Percentiles rank a stretch among this genome's conserved stretches.
Evolutionary conservation across 2,888 invertebrate species (phyloP).

Genomic region (Pomacea canaliculata): DNA sequence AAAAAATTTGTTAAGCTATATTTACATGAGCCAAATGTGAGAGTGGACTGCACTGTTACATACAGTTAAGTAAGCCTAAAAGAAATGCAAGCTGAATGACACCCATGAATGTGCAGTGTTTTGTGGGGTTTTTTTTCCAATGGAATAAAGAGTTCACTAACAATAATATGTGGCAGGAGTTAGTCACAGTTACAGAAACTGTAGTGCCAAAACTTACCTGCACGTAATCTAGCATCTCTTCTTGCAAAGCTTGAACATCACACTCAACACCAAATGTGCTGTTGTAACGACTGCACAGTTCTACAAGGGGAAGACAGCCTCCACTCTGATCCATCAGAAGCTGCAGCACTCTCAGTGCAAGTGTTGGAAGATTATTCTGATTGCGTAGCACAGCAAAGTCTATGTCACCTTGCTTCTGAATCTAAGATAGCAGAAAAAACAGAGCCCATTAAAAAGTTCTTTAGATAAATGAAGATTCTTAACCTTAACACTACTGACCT

Average conservation of each 20-base stretch:
- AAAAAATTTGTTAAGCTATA: no score
- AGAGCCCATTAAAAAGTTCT: not conserved
- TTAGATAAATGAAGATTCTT: not conserved
- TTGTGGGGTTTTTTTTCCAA: no score
- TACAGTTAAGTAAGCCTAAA: no score
- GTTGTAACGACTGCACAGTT: conserved; percentile 57
- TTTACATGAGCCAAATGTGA: no score
- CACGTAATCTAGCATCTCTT: conserved; percentile 58
- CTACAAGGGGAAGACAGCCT: conserved; percentile 64
- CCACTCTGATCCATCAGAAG: conserved; percentile 76
- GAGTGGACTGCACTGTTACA: no score
- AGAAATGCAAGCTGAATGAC: no score
- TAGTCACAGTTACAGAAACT: no score
- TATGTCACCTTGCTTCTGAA: conserved; percentile 69
- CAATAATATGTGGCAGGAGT: no score
- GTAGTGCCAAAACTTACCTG: conserved; percentile 44
- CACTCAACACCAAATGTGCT: conserved; percentile 52
- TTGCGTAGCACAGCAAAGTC: conserved; percentile 73
- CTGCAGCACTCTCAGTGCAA: conserved; percentile 74
- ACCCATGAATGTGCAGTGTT: no score
- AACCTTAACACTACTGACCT: not conserved
- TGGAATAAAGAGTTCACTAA: no score
- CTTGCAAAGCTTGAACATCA: conserved; percentile 51
- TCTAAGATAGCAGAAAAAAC: conserved; percentile 59
- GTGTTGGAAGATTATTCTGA: conserved; percentile 71